These are phyloP conservation scores for Amiota mariae DNA, from an alignment of 2,888 invertebrate genomes.

Conservation along the genomic window DNA sequence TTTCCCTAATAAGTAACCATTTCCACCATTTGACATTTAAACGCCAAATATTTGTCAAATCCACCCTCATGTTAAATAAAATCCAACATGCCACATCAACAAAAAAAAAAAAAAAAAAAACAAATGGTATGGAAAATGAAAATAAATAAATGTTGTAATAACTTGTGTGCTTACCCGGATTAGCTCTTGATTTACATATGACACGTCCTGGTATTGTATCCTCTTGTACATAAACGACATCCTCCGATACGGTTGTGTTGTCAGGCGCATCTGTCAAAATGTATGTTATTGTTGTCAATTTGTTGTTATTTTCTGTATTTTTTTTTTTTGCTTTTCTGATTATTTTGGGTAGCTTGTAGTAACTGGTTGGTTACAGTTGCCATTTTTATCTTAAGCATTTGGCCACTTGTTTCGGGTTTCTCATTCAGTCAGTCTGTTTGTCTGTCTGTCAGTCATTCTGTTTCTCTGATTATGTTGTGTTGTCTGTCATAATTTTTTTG, in stretches of 20 bases:
- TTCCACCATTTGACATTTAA: slow-evolving; percentile 4
- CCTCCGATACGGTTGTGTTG: slow-evolving; percentile 82
- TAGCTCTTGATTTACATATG: slow-evolving; percentile 75
- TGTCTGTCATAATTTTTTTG: background rate
- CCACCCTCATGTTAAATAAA: background rate
- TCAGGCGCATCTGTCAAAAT: slow-evolving; percentile 83
- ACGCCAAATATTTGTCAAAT: background rate
- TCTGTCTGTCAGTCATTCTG: background rate
- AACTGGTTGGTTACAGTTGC: background rate
- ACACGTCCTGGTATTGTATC: slow-evolving; percentile 75
- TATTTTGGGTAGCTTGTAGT: background rate
- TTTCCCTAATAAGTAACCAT: background rate
- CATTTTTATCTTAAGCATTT: slow-evolving; percentile 4
- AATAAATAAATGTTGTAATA: slow-evolving; percentile 15
- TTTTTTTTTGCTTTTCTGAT: background rate
- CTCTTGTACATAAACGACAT: slow-evolving; percentile 74
- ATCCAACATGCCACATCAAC: too few species aligned
- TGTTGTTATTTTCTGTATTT: slow-evolving; percentile 16
- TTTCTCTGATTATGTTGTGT: background rate
- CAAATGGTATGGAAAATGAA: slow-evolving; percentile 10
- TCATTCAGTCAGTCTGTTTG: background rate
- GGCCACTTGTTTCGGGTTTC: background rate
- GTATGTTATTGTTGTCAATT: slow-evolving; percentile 39
- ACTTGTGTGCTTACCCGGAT: slow-evolving; percentile 71
- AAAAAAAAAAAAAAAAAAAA: too few species aligned